Evolutionary conservation across 2,113 vertebrate species (phyloP).

Genomic region (Chlamydotis undulata): DNA sequence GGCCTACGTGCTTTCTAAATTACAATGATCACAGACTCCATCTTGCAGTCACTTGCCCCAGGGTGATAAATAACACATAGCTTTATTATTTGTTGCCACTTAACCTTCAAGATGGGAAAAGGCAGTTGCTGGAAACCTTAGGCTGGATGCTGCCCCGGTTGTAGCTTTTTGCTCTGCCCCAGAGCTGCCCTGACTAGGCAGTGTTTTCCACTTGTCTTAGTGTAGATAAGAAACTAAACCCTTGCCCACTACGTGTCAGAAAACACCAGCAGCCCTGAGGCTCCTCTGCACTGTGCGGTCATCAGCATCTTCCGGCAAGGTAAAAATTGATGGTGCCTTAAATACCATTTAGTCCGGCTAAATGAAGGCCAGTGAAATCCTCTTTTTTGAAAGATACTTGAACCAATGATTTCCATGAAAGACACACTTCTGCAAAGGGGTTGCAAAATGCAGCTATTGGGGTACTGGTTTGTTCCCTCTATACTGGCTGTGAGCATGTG

Average conservation of each 20-base stretch:
- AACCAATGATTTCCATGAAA: neutral
- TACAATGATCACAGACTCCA: neutral
- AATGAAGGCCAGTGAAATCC: neutral
- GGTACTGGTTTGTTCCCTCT: neutral
- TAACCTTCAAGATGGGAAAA: neutral
- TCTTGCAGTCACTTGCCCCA: neutral
- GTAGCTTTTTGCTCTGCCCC: neutral
- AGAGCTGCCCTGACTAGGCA: neutral
- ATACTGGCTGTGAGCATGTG: neutral
- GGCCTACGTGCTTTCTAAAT: neutral
- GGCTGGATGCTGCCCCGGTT: neutral
- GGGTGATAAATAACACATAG: neutral
- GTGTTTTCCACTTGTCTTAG: neutral
- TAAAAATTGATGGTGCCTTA: neutral
- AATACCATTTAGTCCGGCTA: neutral
- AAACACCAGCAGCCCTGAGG: neutral
- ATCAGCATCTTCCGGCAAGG: neutral
- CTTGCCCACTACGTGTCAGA: neutral
- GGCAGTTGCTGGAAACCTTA: neutral
- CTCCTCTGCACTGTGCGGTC: neutral
- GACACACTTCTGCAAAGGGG: neutral
- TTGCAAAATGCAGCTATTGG: neutral
- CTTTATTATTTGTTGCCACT: neutral
- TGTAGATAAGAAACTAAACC: neutral
- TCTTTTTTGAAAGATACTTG: neutral